These are phyloP conservation scores for Poeciliopsis paucimaculata DNA, from an alignment of 2,797 vertebrate species.

Conservation along the genomic window DNA sequence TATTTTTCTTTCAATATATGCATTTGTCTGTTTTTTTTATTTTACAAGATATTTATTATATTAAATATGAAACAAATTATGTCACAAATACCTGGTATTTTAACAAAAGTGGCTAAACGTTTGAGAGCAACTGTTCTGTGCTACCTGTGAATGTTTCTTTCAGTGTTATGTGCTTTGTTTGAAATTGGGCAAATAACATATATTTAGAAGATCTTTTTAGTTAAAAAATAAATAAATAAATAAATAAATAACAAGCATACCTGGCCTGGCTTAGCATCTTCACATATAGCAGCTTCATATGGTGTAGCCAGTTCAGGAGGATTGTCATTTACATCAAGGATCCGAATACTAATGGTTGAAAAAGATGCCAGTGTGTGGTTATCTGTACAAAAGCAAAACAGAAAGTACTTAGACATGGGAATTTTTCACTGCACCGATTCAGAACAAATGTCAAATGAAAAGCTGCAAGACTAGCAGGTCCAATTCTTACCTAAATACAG, in stretches of 20 bases:
- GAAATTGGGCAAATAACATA: neutral
- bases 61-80: neutral
- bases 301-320: slow-evolving; percentile 94
- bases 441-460: neutral
- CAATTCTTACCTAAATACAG: neutral
- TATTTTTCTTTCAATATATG: neutral
- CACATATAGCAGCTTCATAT: slow-evolving; percentile 92
- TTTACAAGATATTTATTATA: neutral
- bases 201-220: neutral
- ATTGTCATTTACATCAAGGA: slow-evolving; percentile 98
- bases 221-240: neutral
- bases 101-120: neutral
- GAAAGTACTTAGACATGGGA: neutral
- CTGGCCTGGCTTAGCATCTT: slow-evolving; percentile 96
- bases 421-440: neutral
- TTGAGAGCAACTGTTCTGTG: neutral
- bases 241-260: slow-evolving; percentile 66
- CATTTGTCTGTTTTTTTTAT: neutral
- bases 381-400: slow-evolving; percentile 75
- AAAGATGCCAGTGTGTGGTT: slow-evolving; percentile 89
- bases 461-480: neutral
- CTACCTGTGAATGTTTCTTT: neutral
- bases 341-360: slow-evolving; percentile 90
- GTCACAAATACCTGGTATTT: neutral
- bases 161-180: neutral